Evolutionary conservation across 2,888 invertebrate genomes (phyloP).

Genomic region (Venustoraphidia nigricollis): DNA sequence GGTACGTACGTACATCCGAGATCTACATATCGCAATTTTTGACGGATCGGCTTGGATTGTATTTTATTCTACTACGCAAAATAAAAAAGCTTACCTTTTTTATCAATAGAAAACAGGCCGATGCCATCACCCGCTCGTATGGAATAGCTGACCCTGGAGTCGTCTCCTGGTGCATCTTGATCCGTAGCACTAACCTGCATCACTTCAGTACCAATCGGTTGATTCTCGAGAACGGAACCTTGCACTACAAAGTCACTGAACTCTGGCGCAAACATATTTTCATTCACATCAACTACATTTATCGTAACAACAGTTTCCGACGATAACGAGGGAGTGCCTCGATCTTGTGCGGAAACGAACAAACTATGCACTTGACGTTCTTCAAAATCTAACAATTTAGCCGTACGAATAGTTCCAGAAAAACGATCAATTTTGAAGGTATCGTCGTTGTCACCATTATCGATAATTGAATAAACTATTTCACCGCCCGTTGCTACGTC

Average conservation of each 20-base stretch:
- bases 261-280: slow-evolving; percentile 70
- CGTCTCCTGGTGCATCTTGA: slow-evolving; percentile 62
- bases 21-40: no score
- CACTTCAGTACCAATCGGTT: slow-evolving; percentile 59
- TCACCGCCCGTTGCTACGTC: slow-evolving; percentile 73
- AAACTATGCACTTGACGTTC: slow-evolving; percentile 78
- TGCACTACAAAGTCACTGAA: slow-evolving; percentile 68
- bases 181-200: slow-evolving; percentile 66
- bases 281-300: slow-evolving; percentile 87
- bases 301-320: slow-evolving; percentile 69
- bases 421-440: slow-evolving; percentile 69
- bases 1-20: no score
- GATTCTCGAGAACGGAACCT: slow-evolving; percentile 67
- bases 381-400: slow-evolving; percentile 71
- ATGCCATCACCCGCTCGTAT: slow-evolving; percentile 80
- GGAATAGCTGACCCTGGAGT: slow-evolving; percentile 71
- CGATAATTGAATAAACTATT: slow-evolving; percentile 64
- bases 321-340: slow-evolving; percentile 65
- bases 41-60: neutral
- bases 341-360: slow-evolving; percentile 70
- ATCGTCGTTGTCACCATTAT: slow-evolving; percentile 44
- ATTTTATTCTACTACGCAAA: neutral
- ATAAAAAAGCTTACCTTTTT: slow-evolving; percentile 48
- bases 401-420: slow-evolving; percentile 75
- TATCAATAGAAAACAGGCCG: slow-evolving; percentile 82